Conservation (phyloP, 2,888 invertebrate species). For the Salpingus planirostris region DNA sequence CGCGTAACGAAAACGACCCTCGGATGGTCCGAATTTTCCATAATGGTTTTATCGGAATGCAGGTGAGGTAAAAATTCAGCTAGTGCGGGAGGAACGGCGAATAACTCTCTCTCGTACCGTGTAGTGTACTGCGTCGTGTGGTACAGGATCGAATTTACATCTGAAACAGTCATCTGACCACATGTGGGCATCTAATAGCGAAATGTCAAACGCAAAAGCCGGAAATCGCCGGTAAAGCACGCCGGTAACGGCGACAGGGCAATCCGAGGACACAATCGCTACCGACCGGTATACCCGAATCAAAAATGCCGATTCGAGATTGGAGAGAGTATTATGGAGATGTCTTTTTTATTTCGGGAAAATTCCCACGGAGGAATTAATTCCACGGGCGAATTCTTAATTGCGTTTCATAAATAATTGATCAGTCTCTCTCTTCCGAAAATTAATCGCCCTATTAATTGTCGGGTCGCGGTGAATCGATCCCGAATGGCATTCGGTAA, state of each 20-base stretch:
- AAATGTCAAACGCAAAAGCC: slow-evolving; percentile 28
- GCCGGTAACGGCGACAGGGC: background rate
- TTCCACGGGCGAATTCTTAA: background rate
- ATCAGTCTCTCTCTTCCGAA: background rate
- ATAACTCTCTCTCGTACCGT: too few species aligned
- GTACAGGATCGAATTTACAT: slow-evolving; percentile 13
- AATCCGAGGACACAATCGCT: too few species aligned
- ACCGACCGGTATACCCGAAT: too few species aligned
- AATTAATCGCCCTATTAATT: background rate
- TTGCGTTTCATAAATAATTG: background rate
- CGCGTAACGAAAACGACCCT: too few species aligned
- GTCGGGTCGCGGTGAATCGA: background rate
- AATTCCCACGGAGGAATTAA: too few species aligned
- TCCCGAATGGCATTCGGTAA: background rate
- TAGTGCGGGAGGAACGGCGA: too few species aligned
- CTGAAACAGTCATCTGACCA: slow-evolving; percentile 23
- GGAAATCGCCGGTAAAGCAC: slow-evolving; percentile 15
- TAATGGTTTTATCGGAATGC: too few species aligned
- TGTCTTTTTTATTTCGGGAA: too few species aligned
- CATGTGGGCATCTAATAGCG: slow-evolving; percentile 30
- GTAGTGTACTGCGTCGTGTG: too few species aligned
- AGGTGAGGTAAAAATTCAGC: too few species aligned
- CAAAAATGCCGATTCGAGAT: background rate
- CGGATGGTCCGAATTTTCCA: too few species aligned
- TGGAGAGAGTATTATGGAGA: too few species aligned